A percentile compares a stretch with the other conserved stretches of the same genome.
phyloP scores from a whole-genome alignment of 1,140 invertebrate species.

The Drosophila obscura region DNA sequence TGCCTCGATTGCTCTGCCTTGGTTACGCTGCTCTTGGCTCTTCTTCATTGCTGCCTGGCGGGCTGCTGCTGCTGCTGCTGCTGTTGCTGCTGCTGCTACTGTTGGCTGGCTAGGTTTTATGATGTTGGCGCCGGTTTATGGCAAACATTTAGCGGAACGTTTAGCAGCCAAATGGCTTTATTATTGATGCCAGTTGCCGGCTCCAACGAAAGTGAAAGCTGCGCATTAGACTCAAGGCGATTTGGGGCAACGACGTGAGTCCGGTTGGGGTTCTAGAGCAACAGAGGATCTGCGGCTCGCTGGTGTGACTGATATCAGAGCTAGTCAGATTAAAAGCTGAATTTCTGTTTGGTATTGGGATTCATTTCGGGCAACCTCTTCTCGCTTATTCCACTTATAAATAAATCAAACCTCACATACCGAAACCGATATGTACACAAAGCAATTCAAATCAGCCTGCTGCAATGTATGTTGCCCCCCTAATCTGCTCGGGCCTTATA shows the following conservation, averaged over 20 bases:
- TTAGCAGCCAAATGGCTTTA: slow-evolving; percentile 74
- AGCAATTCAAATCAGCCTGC: no score
- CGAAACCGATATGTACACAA: no score
- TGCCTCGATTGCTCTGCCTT: not conserved
- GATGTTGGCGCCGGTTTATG: slow-evolving; percentile 68
- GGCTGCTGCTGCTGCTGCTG: slow-evolving; percentile 10
- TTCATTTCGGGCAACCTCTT: no score
- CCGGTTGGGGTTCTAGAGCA: not conserved
- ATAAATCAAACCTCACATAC: no score
- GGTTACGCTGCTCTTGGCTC: slow-evolving; percentile 16
- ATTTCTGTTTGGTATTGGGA: no score
- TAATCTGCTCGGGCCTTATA: no score
- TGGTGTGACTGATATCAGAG: no score
- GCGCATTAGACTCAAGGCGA: slow-evolving; percentile 19
- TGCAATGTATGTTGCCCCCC: no score
- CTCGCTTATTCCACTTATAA: no score
- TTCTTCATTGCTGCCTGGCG: slow-evolving; percentile 4
- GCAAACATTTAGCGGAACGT: slow-evolving; percentile 71
- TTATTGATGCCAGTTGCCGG: slow-evolving; percentile 58
- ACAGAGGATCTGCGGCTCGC: not conserved
- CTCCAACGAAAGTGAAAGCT: slow-evolving; percentile 66
- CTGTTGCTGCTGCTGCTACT: slow-evolving; percentile 6
- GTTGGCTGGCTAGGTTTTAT: slow-evolving; percentile 53
- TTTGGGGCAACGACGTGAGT: slow-evolving; percentile 20
- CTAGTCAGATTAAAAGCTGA: no score